phyloP scores from a whole-genome alignment of 2,113 vertebrate genomes.

The Alexandromys fortis region DNA sequence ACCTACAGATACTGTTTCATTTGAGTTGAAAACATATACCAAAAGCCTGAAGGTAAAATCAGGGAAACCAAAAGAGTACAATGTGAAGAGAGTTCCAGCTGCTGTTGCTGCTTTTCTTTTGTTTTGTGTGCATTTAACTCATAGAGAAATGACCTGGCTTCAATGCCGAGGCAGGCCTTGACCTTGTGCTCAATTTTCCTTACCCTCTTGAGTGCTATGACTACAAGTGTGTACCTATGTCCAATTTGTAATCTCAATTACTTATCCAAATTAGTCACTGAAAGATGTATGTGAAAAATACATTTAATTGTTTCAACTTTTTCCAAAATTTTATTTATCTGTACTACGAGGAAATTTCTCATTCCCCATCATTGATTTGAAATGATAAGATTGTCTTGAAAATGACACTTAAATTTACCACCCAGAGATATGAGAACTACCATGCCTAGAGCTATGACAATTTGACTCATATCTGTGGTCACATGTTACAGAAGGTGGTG shows the following conservation, averaged over 20 bases:
- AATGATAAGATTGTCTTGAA: rapidly evolving
- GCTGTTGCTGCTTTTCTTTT: background rate
- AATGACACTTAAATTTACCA: background rate
- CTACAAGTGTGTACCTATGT: rapidly evolving
- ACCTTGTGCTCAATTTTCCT: background rate
- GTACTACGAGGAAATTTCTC: background rate
- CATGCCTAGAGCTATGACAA: background rate
- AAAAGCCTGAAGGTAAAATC: background rate
- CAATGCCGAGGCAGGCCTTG: background rate
- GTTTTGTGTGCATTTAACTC: background rate
- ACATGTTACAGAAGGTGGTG: background rate
- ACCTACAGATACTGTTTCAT: background rate
- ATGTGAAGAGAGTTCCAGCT: background rate
- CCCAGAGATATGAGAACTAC: background rate
- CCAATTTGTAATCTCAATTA: background rate
- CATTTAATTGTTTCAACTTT: background rate
- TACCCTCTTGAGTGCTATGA: background rate
- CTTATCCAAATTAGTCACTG: background rate
- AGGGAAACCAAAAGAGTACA: background rate
- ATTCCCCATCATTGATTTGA: background rate
- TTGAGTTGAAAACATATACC: background rate
- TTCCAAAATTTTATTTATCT: background rate
- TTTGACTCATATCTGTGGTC: background rate
- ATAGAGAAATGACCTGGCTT: background rate
- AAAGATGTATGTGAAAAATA: background rate